Base-by-base conservation (phyloP, 2,113 vertebrate species). In the Sorex fumeus region DNA sequence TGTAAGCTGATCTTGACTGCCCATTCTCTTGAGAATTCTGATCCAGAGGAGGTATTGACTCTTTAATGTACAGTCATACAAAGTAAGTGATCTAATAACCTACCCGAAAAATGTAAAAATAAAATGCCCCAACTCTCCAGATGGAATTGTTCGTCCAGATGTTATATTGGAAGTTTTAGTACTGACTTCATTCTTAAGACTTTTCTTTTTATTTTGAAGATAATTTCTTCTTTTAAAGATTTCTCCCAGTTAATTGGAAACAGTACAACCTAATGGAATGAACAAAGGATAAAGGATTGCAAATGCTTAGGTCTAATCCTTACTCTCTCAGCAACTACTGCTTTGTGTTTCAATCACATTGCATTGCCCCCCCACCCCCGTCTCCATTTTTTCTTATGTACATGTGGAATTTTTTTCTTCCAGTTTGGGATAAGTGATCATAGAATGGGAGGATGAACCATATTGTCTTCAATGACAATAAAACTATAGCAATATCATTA, bases 181-280 rank as follows among this genome's bases (percentile, higher is more conserved):
- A 78, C 25, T 90, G 87, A 78, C 79, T 92, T 28, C 53, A 70
- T 94, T 95, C 82, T 93, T 80, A 86, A 90, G 76, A 43, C 62
- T 95, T 94, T 93, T 47, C 34, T 92, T 96, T 95, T 91, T 90
- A 88, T 95, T 93, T 91, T 90, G 85, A 93, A 92, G 86, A 91
- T 86, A 30, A 85, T 57, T 91, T 94, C 50, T 90, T 94, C 66
- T 62, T 88, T 85, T 80, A 93, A 92, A 79, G 28, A 85, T 88
- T 88, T 92, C 71, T 94, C 47, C 67, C 57, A 74, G 57, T 66
- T 96, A 96, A 96, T 94, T 93, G 88, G 62, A 93, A 96, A 92
- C 92, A 95, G 93, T 93, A 90, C 19, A 40, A 79, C 45, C 36
- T 95, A 94, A 92, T 84, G 88, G 83, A 95, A 88, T 67, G 79